phyloP scores from a whole-genome alignment of 1,140 invertebrate species.

The Rhyzopertha dominica region DNA sequence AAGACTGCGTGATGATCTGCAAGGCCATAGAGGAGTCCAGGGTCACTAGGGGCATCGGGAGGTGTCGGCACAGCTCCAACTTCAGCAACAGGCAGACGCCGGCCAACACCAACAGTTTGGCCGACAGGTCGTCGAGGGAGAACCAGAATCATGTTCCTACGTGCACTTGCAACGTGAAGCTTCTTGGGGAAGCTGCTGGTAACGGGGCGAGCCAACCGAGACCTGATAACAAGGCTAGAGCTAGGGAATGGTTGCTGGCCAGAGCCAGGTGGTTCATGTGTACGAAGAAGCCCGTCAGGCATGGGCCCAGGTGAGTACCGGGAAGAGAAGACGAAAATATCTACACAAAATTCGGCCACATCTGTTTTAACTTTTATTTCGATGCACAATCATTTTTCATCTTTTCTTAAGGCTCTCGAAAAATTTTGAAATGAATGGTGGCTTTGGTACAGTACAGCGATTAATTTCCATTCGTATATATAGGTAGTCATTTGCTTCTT shows the following conservation, averaged over 20 bases:
- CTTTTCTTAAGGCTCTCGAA: too few relatives aligned
- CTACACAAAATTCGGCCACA: too few relatives aligned
- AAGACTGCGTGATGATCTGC: slow-evolving; percentile 93
- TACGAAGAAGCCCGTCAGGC: slow-evolving; percentile 32
- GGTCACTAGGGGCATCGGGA: slow-evolving; percentile 79
- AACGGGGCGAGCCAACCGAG: slow-evolving; percentile 33
- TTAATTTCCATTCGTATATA: too few relatives aligned
- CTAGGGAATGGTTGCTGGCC: slow-evolving; percentile 48
- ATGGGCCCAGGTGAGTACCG: slow-evolving; percentile 49
- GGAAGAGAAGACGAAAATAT: too few relatives aligned
- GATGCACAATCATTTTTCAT: too few relatives aligned
- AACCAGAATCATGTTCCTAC: slow-evolving; percentile 55
- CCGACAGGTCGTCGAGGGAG: slow-evolving; percentile 72
- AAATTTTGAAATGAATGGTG: too few relatives aligned
- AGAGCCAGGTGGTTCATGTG: slow-evolving; percentile 48
- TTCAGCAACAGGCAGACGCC: slow-evolving; percentile 85
- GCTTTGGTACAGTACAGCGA: too few relatives aligned
- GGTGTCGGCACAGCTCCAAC: slow-evolving; percentile 80
- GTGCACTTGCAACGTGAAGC: slow-evolving; percentile 67
- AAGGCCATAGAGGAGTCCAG: slow-evolving; percentile 90
- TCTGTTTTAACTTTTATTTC: too few relatives aligned
- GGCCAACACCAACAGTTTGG: slow-evolving; percentile 79
- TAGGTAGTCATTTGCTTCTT: too few relatives aligned
- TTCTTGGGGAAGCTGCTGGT: slow-evolving; percentile 45
- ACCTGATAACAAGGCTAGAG: slow-evolving; percentile 38